Percentiles rank a stretch among this genome's conserved stretches.
Conservation (phyloP, 2,888 invertebrate genomes). For the Stratiomys singularior region DNA sequence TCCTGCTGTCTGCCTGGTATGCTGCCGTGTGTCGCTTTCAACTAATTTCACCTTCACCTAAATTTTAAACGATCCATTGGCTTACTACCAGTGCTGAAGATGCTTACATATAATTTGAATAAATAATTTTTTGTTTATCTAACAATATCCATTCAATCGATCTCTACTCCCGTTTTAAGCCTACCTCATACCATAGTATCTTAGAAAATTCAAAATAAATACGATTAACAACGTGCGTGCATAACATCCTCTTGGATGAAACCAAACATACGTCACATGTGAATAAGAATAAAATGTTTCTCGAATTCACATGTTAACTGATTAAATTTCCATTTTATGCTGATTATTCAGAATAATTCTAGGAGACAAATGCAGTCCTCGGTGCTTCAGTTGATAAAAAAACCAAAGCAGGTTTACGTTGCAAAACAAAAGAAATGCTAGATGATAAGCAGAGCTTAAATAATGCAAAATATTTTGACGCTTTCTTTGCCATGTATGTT, state of each 20-base stretch:
- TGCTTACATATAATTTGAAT: too few species aligned
- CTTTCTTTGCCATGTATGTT: neutral
- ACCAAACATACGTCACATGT: too few species aligned
- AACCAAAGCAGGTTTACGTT: neutral
- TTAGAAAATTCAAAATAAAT: too few species aligned
- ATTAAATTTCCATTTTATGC: neutral
- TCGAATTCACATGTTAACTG: neutral
- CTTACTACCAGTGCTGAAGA: too few species aligned
- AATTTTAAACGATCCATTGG: neutral
- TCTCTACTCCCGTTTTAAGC: too few species aligned
- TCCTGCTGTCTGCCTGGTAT: too few species aligned
- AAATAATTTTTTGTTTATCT: too few species aligned
- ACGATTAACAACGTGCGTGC: too few species aligned
- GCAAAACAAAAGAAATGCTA: neutral
- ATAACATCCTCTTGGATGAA: too few species aligned
- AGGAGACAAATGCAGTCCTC: neutral
- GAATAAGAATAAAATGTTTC: neutral
- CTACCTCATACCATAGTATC: too few species aligned
- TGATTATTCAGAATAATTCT: slow-evolving; percentile 14
- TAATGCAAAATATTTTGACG: neutral
- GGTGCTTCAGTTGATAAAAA: neutral
- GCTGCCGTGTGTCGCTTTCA: neutral
- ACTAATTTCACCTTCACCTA: slow-evolving; percentile 3
- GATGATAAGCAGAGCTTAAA: too few species aligned
- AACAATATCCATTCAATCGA: too few species aligned